These are phyloP conservation scores for Periophthalmus magnuspinnatus DNA, from an alignment of 2,797 vertebrate species.

Conservation along the genomic window DNA sequence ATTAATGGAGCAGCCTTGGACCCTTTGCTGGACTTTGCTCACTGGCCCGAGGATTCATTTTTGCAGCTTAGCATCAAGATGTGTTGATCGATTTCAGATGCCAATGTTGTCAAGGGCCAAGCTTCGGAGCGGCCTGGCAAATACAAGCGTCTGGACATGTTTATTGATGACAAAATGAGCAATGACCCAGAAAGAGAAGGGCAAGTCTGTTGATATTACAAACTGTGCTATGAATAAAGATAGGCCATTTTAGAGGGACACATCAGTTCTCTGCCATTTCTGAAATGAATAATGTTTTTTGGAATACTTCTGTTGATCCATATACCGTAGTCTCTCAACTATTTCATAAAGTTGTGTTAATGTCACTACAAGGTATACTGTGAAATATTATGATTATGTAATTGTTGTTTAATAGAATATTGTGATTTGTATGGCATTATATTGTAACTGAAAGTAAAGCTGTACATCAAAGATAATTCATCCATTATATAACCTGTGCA, in stretches of 20 bases:
- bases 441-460: background rate
- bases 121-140: constrained; percentile 42
- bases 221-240: constrained; percentile 9
- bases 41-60: constrained; percentile 50
- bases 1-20: constrained; percentile 45
- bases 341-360: background rate
- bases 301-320: background rate
- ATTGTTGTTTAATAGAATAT: background rate
- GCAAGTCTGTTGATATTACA: constrained; percentile 41
- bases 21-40: constrained; percentile 37
- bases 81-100: constrained; percentile 57
- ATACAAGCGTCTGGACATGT: constrained; percentile 50
- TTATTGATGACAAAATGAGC: constrained; percentile 57
- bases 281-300: background rate
- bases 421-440: background rate
- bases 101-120: constrained; percentile 39
- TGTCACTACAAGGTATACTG: background rate
- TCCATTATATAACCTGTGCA: no score
- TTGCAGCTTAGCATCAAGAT: constrained; percentile 37
- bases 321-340: background rate
- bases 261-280: background rate
- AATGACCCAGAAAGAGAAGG: constrained; percentile 44
- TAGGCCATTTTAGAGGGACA: background rate
- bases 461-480: no score
- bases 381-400: background rate